phyloP scores from a whole-genome alignment of 2,888 invertebrate species.

The Orthonevra nobilis region DNA sequence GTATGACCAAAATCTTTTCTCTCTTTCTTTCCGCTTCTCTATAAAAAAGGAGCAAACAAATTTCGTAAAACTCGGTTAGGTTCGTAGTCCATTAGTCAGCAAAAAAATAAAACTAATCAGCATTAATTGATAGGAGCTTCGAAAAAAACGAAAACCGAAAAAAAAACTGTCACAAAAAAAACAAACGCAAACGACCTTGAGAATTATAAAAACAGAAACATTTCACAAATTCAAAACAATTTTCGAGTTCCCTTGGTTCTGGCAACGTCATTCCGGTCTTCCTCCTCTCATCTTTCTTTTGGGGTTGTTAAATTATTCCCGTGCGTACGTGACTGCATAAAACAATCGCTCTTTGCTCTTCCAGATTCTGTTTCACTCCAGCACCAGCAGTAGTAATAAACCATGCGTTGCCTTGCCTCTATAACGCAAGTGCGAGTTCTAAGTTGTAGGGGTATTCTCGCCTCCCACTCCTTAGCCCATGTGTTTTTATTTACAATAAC shows the following conservation, averaged over 20 bases:
- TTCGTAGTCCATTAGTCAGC: too few species aligned
- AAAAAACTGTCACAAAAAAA: neutral
- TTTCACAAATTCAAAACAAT: neutral
- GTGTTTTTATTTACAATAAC: slow-evolving; percentile 57
- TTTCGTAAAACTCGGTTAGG: too few species aligned
- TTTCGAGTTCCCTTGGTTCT: slow-evolving; percentile 4
- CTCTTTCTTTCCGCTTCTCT: too few species aligned
- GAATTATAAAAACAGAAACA: neutral
- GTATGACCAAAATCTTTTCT: too few species aligned
- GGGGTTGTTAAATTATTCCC: neutral
- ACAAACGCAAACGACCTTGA: slow-evolving; percentile 7
- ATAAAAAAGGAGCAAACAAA: too few species aligned
- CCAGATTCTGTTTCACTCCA: slow-evolving; percentile 21
- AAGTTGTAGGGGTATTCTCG: too few species aligned
- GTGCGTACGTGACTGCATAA: slow-evolving; percentile 47
- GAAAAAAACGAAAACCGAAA: too few species aligned
- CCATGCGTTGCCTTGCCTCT: too few species aligned
- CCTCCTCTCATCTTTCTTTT: neutral
- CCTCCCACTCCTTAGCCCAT: too few species aligned
- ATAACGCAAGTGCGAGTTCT: slow-evolving; percentile 44
- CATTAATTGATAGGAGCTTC: too few species aligned
- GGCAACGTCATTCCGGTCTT: slow-evolving; percentile 7
- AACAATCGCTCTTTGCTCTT: neutral
- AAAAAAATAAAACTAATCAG: too few species aligned
- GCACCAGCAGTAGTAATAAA: neutral